Base-by-base conservation (phyloP, 2,888 invertebrate genomes). In the Drosophila flavopinicola region DNA sequence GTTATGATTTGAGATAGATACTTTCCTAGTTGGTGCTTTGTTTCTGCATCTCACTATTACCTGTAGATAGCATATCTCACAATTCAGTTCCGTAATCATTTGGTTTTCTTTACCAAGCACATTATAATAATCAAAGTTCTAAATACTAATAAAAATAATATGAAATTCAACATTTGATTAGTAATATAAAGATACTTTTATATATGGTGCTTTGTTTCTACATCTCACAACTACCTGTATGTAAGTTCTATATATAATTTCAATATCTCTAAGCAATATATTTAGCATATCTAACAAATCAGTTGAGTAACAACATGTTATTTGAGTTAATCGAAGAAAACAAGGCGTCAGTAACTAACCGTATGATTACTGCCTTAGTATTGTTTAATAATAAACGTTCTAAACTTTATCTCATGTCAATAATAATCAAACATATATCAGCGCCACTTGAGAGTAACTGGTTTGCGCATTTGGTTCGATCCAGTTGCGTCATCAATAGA, bases 401-500 rank as follows among this genome's bases (percentile, higher is more conserved):
- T 15, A 42, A 42, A 42, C 24, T 38, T 38, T 57, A 48, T 57
- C 41, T n/a, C 10, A 25, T 6, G 11, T 23, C 10, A 6, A 17
- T 20, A 42, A 35, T 48, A 37, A 20, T 30, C 33, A 24, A 15
- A 15, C 7, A n/a, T 11, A 23, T 25, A 23, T 54, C 44, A 41
- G 35, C 9, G 30, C 1, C 59, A 49, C 70, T 70, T 45, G 35
- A 72, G 24, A 35, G 11, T 45, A 53, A 72, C 72, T 66, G 56
- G 70, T 72, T 72, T 78, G 47, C 80, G 80, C 29, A 72, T 23
- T 64, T 76, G 30, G 13, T 69, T 39, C 44, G 29, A 24, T 77
- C 11, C 35, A 70, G 38, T 75, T 44, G 57, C 78, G 78, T 77
- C 82, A 83, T 51, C 4, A 15, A 54, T 41, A 57, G 75, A 78